These are phyloP conservation scores for Paradisaea rubra DNA, from an alignment of 2,113 vertebrate genomes.

Conservation along the genomic window DNA sequence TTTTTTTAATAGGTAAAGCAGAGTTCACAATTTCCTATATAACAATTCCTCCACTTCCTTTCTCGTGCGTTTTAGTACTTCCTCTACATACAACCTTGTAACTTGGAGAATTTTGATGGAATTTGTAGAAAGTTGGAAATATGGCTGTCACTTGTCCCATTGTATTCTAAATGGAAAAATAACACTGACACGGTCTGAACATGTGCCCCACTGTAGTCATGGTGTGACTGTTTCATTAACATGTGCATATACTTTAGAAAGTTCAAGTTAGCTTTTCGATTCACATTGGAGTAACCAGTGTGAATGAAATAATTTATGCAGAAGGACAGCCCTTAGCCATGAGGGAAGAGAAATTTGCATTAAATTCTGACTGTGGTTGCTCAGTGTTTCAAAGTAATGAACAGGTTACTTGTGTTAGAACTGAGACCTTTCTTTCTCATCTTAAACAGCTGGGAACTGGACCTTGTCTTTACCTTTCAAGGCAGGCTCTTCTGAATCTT, in stretches of 20 bases:
- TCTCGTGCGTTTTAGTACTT: background rate
- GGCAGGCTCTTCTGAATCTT: background rate
- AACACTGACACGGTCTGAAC: background rate
- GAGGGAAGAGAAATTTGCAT: background rate
- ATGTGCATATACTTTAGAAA: background rate
- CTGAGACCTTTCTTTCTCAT: background rate
- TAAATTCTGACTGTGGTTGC: background rate
- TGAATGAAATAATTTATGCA: background rate
- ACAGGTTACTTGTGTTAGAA: background rate
- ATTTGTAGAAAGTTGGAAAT: background rate
- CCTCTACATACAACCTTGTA: background rate
- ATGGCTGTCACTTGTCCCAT: background rate
- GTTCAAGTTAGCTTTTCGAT: background rate
- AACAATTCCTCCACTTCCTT: constrained; percentile 15
- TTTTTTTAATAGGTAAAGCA: background rate
- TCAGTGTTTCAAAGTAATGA: background rate
- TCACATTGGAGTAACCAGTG: background rate
- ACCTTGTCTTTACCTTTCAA: background rate
- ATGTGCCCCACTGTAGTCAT: background rate
- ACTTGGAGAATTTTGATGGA: background rate
- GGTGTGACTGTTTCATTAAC: background rate
- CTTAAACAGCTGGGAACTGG: background rate
- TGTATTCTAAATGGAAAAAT: background rate
- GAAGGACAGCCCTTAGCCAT: background rate
- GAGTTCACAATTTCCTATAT: constrained; percentile 26